These are phyloP conservation scores for Apamea epomidion DNA, from an alignment of 2,888 invertebrate species.

Conservation along the genomic window DNA sequence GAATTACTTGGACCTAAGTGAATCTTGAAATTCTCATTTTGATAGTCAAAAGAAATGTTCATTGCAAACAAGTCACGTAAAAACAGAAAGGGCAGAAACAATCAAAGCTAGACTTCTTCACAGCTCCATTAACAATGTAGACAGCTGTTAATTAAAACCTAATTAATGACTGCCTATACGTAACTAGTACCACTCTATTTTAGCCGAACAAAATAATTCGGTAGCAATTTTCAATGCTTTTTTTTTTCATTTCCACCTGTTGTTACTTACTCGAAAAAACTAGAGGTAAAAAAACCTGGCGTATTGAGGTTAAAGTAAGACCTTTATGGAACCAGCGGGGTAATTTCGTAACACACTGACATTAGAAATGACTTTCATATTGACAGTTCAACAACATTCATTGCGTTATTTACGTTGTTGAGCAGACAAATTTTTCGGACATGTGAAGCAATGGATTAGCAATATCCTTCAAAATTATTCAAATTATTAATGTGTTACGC, in stretches of 20 bases:
- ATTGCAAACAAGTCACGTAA: constrained; percentile 33
- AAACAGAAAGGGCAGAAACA: constrained; percentile 38
- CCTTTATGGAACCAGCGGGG: background rate
- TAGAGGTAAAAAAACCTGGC: background rate
- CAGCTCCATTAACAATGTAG: constrained; percentile 35
- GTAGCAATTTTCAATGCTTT: background rate
- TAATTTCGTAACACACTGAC: background rate
- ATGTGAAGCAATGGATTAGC: background rate
- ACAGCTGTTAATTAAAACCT: constrained; percentile 52
- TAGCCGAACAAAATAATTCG: background rate
- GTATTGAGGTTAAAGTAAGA: background rate
- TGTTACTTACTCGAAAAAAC: background rate
- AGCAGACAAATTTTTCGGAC: background rate
- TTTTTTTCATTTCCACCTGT: background rate
- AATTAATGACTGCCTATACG: constrained; percentile 37
- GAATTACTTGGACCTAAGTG: background rate
- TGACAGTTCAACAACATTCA: background rate
- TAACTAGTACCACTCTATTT: constrained; percentile 5
- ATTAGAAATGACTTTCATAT: background rate
- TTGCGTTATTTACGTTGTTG: background rate
- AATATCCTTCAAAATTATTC: background rate
- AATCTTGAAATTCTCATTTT: constrained; percentile 6
- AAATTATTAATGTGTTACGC: background rate
- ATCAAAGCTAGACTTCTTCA: constrained; percentile 37
- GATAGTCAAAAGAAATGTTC: constrained; percentile 11